A percentile compares a stretch with the other conserved stretches of the same genome.
Conservation (phyloP, 2,888 invertebrate species). For the Cylloceria caligata region DNA sequence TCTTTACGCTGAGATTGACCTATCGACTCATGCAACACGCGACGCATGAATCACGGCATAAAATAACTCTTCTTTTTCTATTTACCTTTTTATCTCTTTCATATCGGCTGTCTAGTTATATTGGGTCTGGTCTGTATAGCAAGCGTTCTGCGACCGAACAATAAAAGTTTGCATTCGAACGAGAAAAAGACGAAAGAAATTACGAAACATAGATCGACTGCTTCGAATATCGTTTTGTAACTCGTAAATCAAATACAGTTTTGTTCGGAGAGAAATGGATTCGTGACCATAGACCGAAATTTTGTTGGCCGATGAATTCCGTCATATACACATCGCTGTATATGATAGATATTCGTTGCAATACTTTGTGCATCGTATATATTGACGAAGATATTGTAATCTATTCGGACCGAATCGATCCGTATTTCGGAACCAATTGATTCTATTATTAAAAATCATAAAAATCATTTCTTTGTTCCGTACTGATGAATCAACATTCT, state of each 20-base stretch:
- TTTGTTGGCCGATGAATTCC: not conserved
- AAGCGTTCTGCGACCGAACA: not conserved
- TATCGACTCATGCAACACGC: no score
- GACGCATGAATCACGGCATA: no score
- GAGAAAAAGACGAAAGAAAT: no score
- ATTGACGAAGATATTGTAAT: not conserved
- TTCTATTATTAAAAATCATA: slow-evolving; percentile 9
- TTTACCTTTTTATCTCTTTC: no score
- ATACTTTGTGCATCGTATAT: no score
- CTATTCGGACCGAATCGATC: slow-evolving; percentile 1
- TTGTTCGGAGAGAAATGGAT: not conserved
- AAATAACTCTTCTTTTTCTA: no score
- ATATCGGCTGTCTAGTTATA: not conserved
- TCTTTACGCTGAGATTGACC: no score
- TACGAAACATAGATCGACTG: no score
- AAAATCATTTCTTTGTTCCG: not conserved
- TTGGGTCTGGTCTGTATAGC: not conserved
- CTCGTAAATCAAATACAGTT: slow-evolving; percentile 30
- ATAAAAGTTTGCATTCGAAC: not conserved
- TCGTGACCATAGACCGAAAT: not conserved
- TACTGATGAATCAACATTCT: not conserved
- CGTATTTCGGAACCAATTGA: slow-evolving; percentile 23
- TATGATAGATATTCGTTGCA: no score
- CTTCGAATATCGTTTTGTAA: not conserved
- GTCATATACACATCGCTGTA: no score